Evolutionary conservation across 2,888 invertebrate species (phyloP).

Genomic region (Perdita meconis): DNA sequence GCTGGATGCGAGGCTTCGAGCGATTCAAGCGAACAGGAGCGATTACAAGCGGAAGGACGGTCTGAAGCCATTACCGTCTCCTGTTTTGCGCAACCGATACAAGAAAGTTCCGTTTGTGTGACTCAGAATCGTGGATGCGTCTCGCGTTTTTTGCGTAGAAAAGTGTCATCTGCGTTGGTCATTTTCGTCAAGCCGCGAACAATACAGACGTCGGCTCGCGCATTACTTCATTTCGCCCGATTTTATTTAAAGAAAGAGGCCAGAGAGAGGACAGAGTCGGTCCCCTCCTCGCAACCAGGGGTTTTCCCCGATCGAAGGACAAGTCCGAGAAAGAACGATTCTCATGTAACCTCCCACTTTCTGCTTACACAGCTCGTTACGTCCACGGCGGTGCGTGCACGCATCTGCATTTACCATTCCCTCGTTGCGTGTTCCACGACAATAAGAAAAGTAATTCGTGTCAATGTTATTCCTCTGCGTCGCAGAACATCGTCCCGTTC

Average conservation of each 20-base stretch:
- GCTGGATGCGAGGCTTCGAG: too few relatives aligned
- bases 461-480: background rate
- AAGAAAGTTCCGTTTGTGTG: background rate
- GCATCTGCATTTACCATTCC: background rate
- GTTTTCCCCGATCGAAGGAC: constrained; percentile 69
- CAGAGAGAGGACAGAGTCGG: constrained; percentile 48
- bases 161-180: background rate
- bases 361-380: constrained; percentile 1
- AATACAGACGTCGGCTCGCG: constrained; percentile 30
- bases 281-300: constrained; percentile 48
- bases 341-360: constrained; percentile 39
- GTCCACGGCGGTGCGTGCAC: background rate
- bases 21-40: background rate
- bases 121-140: background rate
- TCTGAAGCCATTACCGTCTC: background rate
- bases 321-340: constrained; percentile 28
- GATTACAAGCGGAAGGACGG: constrained; percentile 2
- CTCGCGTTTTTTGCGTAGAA: background rate
- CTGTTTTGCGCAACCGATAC: constrained; percentile 4
- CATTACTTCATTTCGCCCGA: constrained; percentile 58
- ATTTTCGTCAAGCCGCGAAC: background rate
- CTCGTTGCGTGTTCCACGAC: background rate
- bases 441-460: background rate
- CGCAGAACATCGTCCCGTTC: background rate
- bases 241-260: constrained; percentile 58